Percentiles rank a stretch among this genome's conserved stretches.
Evolutionary conservation across 1,140 invertebrate genomes (phyloP).

Genomic region (Melitaea cinxia): DNA sequence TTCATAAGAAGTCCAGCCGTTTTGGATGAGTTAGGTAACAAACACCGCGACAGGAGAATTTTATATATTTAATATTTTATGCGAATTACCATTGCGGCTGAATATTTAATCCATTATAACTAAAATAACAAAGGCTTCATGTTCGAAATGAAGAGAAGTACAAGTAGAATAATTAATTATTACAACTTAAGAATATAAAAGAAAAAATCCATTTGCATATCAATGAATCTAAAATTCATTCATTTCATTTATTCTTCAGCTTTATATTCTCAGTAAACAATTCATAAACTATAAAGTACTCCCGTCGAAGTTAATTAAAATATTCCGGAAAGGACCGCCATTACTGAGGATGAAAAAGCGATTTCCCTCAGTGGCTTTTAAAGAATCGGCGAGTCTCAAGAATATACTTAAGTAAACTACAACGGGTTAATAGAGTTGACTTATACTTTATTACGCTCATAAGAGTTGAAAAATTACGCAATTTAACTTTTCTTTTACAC

Average conservation of each 20-base stretch:
- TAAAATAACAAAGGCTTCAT: too few species aligned
- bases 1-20: too few species aligned
- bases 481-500: not conserved
- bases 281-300: conserved; percentile 68
- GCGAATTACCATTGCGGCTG: too few species aligned
- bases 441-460: not conserved
- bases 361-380: conserved; percentile 72
- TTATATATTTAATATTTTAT: too few species aligned
- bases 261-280: conserved; percentile 62
- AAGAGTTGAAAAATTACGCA: not conserved
- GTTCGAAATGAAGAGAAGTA: not conserved
- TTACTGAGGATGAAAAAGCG: conserved; percentile 76
- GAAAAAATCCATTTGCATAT: conserved; percentile 6
- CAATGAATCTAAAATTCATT: not conserved
- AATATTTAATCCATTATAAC: too few species aligned
- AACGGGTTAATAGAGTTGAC: not conserved
- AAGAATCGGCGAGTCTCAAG: conserved; percentile 69
- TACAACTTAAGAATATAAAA: not conserved
- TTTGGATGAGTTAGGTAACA: too few species aligned
- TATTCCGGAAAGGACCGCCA: conserved; percentile 65
- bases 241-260: conserved; percentile 11
- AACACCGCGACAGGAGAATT: too few species aligned
- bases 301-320: conserved; percentile 75
- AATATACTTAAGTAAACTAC: conserved; percentile 48
- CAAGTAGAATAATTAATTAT: not conserved